A percentile compares a stretch with the other conserved stretches of the same genome.
Evolutionary conservation across 2,797 vertebrate genomes (phyloP).

Genomic region (Phrynocephalus forsythii): DNA sequence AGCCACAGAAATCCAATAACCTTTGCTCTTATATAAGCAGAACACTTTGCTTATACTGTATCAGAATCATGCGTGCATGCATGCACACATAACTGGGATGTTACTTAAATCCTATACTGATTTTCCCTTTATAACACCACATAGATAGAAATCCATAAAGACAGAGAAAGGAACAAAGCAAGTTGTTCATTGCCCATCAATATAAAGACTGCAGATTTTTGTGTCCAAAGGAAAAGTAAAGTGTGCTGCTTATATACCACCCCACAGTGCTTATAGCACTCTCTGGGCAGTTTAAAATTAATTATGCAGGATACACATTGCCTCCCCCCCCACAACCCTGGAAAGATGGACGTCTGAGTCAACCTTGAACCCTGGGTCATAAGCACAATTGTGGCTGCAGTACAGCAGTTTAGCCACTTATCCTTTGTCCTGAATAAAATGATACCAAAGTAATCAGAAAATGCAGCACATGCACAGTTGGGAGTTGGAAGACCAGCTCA

Average conservation of each 20-base stretch:
- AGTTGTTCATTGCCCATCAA: not conserved
- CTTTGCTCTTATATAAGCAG: not conserved
- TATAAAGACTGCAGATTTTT: not conserved
- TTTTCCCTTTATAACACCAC: not conserved
- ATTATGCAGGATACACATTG: no score
- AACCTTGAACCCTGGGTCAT: no score
- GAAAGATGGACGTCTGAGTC: no score
- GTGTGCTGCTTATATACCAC: no score
- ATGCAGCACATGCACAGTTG: not conserved
- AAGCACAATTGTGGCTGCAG: no score
- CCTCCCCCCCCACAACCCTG: no score
- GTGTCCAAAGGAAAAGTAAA: not conserved
- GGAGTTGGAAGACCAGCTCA: not conserved
- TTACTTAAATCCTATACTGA: not conserved
- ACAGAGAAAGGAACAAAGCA: not conserved
- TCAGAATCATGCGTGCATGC: not conserved
- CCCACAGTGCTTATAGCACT: no score
- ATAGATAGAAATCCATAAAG: not conserved
- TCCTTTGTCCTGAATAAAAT: no score
- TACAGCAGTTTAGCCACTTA: no score
- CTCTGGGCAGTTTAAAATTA: no score
- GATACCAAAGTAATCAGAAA: not conserved
- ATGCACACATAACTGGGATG: not conserved
- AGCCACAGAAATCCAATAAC: conserved; percentile 14
- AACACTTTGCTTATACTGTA: not conserved